phyloP scores from a whole-genome alignment of 2,113 vertebrate species.

The Ramphastos sulfuratus region DNA sequence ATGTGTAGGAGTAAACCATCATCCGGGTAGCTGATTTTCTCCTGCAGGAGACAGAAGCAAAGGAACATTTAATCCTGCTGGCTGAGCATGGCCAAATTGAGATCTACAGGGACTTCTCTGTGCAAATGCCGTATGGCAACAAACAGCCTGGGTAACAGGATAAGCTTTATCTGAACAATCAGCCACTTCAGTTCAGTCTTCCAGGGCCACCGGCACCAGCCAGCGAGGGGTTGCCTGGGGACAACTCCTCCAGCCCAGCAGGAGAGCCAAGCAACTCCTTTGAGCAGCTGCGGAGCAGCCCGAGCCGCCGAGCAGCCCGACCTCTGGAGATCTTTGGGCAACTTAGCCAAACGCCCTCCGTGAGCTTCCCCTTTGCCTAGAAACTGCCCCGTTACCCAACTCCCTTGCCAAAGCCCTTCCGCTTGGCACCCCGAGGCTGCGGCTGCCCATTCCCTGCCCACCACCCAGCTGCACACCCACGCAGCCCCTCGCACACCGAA shows the following conservation, averaged over 20 bases:
- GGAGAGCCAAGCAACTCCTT: not conserved
- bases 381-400: not conserved
- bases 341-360: not conserved
- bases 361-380: not conserved
- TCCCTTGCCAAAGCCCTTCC: not conserved
- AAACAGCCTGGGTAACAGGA: conserved; percentile 51
- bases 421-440: not conserved
- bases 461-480: not conserved
- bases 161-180: conserved; percentile 62
- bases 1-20: not conserved
- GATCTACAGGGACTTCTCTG: conserved; percentile 50
- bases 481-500: rapidly evolving
- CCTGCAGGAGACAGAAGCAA: conserved; percentile 29
- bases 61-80: conserved; percentile 62
- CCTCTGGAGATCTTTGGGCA: too few relatives aligned
- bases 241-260: not conserved
- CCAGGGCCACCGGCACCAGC: not conserved
- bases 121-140: conserved; percentile 24
- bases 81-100: conserved; percentile 37
- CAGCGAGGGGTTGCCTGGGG: not conserved
- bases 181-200: conserved; percentile 17
- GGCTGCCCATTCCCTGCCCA: not conserved
- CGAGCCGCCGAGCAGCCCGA: not conserved
- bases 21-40: not conserved
- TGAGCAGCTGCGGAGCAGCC: not conserved